Conservation (phyloP, 2,797 vertebrate genomes). For the Myoxocephalus aenaeus region DNA sequence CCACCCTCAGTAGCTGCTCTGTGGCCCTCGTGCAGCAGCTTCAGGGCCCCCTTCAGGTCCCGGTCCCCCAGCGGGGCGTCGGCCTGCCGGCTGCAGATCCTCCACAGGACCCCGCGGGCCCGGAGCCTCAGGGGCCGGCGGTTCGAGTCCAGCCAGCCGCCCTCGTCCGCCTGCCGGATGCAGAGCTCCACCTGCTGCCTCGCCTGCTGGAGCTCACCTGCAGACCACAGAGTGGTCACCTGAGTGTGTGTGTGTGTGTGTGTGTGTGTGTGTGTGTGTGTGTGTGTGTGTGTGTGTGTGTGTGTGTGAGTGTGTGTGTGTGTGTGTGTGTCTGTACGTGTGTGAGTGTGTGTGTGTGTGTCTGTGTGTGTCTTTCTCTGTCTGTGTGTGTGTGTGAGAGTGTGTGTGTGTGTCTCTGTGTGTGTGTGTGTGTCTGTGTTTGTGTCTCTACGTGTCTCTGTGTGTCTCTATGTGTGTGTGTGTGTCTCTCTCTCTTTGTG, state of each 20-base stretch:
- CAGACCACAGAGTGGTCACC: too few relatives aligned
- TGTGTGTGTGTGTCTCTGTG: too few relatives aligned
- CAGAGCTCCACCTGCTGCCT: constrained; percentile 52
- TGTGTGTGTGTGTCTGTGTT: background rate
- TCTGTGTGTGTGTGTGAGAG: background rate
- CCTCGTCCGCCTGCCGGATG: background rate
- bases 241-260: too few relatives aligned
- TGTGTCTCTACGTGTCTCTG: too few relatives aligned
- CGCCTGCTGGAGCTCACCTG: constrained; percentile 61
- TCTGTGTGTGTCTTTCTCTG: background rate
- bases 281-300: too few relatives aligned
- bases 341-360: too few relatives aligned
- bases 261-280: too few relatives aligned
- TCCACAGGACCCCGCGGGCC: constrained; percentile 7
- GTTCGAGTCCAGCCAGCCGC: constrained; percentile 42
- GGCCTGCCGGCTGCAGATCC: constrained; percentile 43
- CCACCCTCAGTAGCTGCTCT: constrained; percentile 35
- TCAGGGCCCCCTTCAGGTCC: background rate
- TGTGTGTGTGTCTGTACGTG: too few relatives aligned
- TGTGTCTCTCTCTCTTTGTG: background rate
- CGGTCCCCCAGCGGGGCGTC: background rate
- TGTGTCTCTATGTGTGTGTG: too few relatives aligned
- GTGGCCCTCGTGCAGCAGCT: constrained; percentile 46
- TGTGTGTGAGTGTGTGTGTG: too few relatives aligned
- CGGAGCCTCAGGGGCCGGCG: constrained; percentile 29